phyloP scores from a whole-genome alignment of 2,888 invertebrate species.

The Heliconius hortense region DNA sequence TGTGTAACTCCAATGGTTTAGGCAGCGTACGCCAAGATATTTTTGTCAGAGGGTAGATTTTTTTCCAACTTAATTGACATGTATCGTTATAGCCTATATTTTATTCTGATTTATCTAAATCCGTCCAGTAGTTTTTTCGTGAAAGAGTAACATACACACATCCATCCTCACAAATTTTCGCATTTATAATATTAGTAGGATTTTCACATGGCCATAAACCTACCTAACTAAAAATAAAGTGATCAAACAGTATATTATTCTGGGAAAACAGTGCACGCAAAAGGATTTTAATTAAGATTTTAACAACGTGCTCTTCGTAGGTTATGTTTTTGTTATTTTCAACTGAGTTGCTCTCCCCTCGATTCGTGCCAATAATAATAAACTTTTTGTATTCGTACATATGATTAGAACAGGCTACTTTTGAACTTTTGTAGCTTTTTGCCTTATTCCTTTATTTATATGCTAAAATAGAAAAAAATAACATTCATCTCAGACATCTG shows the following conservation, averaged over 20 bases:
- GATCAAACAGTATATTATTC: slow-evolving; percentile 4
- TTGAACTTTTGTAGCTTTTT: background rate
- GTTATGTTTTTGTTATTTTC: slow-evolving; percentile 8
- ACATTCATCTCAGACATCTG: background rate
- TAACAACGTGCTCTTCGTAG: background rate
- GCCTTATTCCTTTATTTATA: background rate
- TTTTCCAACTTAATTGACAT: no score
- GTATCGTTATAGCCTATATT: no score
- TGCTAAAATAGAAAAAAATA: background rate
- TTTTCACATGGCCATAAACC: background rate
- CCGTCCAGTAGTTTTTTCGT: no score
- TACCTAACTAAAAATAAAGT: background rate
- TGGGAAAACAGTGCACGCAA: slow-evolving; percentile 5
- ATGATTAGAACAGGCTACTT: background rate
- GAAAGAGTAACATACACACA: no score
- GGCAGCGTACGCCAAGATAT: no score
- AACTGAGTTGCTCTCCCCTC: background rate
- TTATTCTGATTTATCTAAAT: no score
- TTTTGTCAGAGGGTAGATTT: no score
- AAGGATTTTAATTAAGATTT: slow-evolving; percentile 19
- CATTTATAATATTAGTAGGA: background rate
- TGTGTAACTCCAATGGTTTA: no score
- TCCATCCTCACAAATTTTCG: no score
- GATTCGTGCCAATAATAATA: background rate
- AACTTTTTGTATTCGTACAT: background rate